Evolutionary conservation across 2,888 invertebrate genomes (phyloP), one percentile per base, ranked within the genome.

Genomic region (Pseudococcus viburni): DNA sequence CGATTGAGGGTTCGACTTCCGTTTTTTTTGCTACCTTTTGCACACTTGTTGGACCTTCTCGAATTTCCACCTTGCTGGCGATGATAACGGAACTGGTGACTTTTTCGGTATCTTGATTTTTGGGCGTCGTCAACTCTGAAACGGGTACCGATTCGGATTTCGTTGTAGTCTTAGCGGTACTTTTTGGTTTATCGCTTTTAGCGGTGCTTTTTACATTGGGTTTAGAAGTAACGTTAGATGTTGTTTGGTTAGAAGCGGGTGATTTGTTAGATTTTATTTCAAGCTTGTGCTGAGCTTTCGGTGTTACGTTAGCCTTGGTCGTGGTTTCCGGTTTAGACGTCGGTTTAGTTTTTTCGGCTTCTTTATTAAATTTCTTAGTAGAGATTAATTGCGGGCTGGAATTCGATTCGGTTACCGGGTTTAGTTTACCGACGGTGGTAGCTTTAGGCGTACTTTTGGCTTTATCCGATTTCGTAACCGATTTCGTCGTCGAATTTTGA

Each of bases 11-110:
- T 42, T 88, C 88, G 2, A 89, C 19, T 83, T 89, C 86, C 17
- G 80, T 55, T 46, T 83, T 84, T 46, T 86, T 89, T 2, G 22
- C 19, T 55, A 89, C 89, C 59, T 90, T 88, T 85, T 85, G 89
- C 64, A 89, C 83, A 73, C 83, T 88, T 22, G 88, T 59, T 64
- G 91, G 90, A 19, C 91, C 91, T 89, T 91, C 89, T 83, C 89
- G 90, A 3, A 91, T 90, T 83, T 91, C 90, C 17, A 90, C 90
- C 59, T 90, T 89, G 87, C 90, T 90, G n/a, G 89, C 89, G 12
- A 90, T 84, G 17, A 89, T 88, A 84, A 88, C 84, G 19, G 84
- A 59, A 59, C 55, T 88, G 22, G n/a, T 39, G 39, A 84, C 89
- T 33, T 59, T 84, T 6, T 39, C 83, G 1, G 84, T 59, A 59